A percentile compares a stretch with the other conserved stretches of the same genome.
These are phyloP conservation scores for Prosapia bicincta DNA, from an alignment of 2,888 invertebrate genomes.

Conservation along the genomic window DNA sequence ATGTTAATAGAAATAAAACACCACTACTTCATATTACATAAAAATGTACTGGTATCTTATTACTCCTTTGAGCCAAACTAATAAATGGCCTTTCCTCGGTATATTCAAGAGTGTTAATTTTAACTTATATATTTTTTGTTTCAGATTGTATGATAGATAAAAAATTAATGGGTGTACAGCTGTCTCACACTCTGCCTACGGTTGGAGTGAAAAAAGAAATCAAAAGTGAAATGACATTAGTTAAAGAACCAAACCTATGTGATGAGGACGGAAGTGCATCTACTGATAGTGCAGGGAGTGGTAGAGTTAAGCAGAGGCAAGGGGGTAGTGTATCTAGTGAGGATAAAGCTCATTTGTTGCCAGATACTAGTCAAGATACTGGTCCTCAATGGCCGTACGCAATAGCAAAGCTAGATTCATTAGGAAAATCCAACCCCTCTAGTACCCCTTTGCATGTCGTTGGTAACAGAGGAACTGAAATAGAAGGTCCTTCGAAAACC, in stretches of 20 bases:
- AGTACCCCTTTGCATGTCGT: constrained; percentile 1
- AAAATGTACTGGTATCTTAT: too few species aligned
- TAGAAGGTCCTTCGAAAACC: not conserved
- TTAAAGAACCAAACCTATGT: constrained; percentile 16
- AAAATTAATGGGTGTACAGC: not conserved
- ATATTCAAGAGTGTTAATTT: not conserved
- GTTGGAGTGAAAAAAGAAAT: constrained; percentile 3
- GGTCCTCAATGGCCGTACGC: constrained; percentile 27
- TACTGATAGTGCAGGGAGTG: constrained; percentile 27
- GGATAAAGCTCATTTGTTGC: constrained; percentile 20
- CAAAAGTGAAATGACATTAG: not conserved
- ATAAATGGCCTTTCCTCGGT: too few species aligned
- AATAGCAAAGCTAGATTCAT: constrained; percentile 20
- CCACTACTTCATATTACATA: too few species aligned
- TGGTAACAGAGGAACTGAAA: not conserved
- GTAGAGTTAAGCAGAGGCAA: constrained; percentile 21
- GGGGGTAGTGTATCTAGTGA: not conserved
- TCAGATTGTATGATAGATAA: not conserved
- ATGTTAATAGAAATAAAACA: too few species aligned
- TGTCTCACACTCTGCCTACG: not conserved
- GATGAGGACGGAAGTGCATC: constrained; percentile 22
- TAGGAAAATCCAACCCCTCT: constrained; percentile 17
- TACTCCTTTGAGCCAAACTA: too few species aligned
- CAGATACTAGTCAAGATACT: constrained; percentile 15
- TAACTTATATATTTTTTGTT: too few species aligned